These are phyloP conservation scores for Solen grandis DNA, from an alignment of 1,140 invertebrate genomes.

Conservation along the genomic window DNA sequence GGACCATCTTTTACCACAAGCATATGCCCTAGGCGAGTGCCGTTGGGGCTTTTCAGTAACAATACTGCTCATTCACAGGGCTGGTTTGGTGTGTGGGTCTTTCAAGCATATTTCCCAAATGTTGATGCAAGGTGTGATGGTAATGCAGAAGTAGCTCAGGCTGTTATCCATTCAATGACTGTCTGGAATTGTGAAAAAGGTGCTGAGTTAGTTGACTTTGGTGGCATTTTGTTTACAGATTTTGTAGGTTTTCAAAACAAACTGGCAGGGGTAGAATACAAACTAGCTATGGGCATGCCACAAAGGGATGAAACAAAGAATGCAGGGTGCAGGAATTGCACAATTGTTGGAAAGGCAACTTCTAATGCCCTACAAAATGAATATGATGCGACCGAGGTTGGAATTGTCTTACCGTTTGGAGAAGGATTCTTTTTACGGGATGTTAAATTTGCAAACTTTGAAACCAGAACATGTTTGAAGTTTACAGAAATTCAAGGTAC, in stretches of 20 bases:
- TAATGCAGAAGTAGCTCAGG: conserved; percentile 31
- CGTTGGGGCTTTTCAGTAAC: conserved; percentile 71
- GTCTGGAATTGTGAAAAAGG: conserved; percentile 78
- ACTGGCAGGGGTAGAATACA: conserved; percentile 70
- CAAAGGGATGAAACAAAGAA: conserved; percentile 14
- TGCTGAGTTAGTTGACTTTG: conserved; percentile 72
- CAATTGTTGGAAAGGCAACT: conserved; percentile 63
- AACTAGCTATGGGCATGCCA: conserved; percentile 53
- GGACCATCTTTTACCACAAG: conserved; percentile 74
- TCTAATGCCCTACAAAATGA: conserved; percentile 5
- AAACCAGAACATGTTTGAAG: conserved; percentile 51
- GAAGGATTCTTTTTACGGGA: conserved; percentile 54
- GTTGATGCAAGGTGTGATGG: conserved; percentile 55
- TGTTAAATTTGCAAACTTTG: conserved; percentile 68
- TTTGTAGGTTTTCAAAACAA: conserved; percentile 71
- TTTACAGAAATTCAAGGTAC: conserved; percentile 66
- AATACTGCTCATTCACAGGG: conserved; percentile 79
- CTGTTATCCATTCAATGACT: conserved; percentile 61
- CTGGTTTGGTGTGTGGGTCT: conserved; percentile 80
- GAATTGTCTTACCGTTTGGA: conserved; percentile 69
- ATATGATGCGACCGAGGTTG: conserved; percentile 58
- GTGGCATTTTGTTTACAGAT: conserved; percentile 72
- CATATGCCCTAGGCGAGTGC: conserved; percentile 72
- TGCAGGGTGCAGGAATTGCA: conserved; percentile 51
- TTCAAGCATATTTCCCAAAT: conserved; percentile 70